Conservation (phyloP, 2,113 vertebrate species). For the Coreoperca whiteheadi region DNA sequence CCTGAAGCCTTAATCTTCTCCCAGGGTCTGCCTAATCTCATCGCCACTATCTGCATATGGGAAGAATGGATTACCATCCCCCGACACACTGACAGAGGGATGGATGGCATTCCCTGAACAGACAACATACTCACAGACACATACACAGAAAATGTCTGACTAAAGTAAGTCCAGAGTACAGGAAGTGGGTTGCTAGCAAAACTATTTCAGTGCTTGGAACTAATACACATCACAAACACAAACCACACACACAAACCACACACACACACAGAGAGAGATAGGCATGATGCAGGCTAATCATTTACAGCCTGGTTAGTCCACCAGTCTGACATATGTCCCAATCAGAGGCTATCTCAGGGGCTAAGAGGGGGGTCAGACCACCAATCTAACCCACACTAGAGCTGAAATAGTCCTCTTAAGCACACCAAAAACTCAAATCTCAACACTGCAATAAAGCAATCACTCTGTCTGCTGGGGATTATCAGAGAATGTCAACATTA, state of each 20-base stretch:
- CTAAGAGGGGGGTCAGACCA: neutral
- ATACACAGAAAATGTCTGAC: conserved; percentile 27
- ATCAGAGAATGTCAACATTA: conserved; percentile 43
- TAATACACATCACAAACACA: conserved; percentile 22
- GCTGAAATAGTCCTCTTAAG: conserved; percentile 15
- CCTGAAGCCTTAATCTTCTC: conserved; percentile 76
- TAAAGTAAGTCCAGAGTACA: neutral
- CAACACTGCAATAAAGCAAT: conserved; percentile 54
- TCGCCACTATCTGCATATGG: conserved; percentile 75
- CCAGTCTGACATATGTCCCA: conserved; percentile 40
- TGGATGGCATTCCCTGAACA: conserved; percentile 49
- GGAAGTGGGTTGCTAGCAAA: conserved; percentile 14
- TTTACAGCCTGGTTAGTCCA: conserved; percentile 26
- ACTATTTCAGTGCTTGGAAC: neutral
- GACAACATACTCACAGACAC: conserved; percentile 23
- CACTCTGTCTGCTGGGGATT: conserved; percentile 49
- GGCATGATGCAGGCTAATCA: conserved; percentile 3
- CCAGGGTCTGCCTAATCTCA: conserved; percentile 78
- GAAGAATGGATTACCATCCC: conserved; percentile 80
- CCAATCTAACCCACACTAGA: conserved; percentile 24
- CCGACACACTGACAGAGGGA: conserved; percentile 45
- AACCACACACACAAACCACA: neutral
- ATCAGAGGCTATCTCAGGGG: conserved; percentile 23
- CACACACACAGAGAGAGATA: conserved; percentile 20
- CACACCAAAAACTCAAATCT: conserved; percentile 52